These are phyloP conservation scores for Heliconius ethilla DNA, from an alignment of 2,888 invertebrate genomes.

Conservation along the genomic window DNA sequence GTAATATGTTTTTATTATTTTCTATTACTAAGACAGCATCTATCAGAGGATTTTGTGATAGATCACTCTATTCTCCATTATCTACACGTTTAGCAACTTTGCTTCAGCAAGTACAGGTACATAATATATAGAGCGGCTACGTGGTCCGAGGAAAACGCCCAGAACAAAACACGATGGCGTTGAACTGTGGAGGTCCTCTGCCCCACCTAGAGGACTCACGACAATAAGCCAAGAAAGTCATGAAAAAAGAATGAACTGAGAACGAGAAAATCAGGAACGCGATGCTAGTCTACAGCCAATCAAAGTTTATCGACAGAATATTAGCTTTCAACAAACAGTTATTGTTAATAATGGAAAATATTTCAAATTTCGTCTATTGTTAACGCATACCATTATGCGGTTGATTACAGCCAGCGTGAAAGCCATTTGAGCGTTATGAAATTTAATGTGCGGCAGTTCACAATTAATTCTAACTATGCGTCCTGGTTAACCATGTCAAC, in stretches of 20 bases:
- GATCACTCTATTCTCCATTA: no score
- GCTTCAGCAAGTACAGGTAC: no score
- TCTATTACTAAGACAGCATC: no score
- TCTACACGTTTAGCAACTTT: no score
- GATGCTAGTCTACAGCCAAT: not conserved
- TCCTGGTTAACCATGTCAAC: not conserved
- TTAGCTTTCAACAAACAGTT: slow-evolving; percentile 16
- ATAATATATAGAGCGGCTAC: no score
- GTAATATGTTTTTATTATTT: not conserved
- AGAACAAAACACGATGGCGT: no score
- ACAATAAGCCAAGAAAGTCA: no score
- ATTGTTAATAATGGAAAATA: slow-evolving; percentile 10
- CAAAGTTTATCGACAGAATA: not conserved
- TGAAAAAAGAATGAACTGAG: not conserved
- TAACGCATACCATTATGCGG: slow-evolving; percentile 12
- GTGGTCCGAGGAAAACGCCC: no score
- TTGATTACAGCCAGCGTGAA: not conserved
- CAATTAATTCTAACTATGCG: slow-evolving; percentile 17
- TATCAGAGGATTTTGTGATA: no score
- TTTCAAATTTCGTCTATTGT: slow-evolving; percentile 19
- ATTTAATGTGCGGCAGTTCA: slow-evolving; percentile 10
- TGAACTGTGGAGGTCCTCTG: no score
- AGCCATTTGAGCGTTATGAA: slow-evolving; percentile 15
- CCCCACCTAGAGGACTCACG: no score
- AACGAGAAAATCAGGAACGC: not conserved